Conservation (phyloP, 2,797 vertebrate genomes). For the Sardinella longiceps region DNA sequence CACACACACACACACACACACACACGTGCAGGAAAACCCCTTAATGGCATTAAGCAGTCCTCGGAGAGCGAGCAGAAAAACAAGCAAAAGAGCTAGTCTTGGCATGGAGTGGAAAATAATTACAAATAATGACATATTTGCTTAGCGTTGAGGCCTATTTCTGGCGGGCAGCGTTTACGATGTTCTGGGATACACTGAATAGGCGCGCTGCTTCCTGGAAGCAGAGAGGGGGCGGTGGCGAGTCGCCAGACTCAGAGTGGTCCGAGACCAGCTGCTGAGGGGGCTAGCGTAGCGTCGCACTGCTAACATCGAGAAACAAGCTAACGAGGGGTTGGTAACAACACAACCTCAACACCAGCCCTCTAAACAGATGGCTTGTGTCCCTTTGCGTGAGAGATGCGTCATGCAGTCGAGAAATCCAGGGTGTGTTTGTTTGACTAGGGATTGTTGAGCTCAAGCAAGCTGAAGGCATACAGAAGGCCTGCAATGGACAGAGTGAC, state of each 20-base stretch:
- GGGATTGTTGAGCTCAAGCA: neutral
- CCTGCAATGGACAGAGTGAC: neutral
- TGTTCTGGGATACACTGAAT: conserved; percentile 58
- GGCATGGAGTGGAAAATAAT: conserved; percentile 57
- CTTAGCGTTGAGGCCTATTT: conserved; percentile 49
- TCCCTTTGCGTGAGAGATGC: neutral
- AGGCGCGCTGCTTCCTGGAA: conserved; percentile 57
- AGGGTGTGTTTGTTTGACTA: too few relatives aligned
- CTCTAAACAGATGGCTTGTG: neutral
- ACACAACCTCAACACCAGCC: neutral
- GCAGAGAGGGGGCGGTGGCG: conserved; percentile 43
- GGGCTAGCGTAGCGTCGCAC: neutral
- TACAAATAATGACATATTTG: conserved; percentile 52
- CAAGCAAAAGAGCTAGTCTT: conserved; percentile 55
- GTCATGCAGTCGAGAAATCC: neutral
- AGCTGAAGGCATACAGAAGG: neutral
- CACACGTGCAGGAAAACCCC: neutral
- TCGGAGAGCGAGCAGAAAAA: conserved; percentile 21
- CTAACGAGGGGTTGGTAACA: neutral
- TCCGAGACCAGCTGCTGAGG: neutral
- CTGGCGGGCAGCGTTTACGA: conserved; percentile 48
- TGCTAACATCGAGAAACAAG: too few relatives aligned
- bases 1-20: too few relatives aligned
- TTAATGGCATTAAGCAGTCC: conserved; percentile 18
- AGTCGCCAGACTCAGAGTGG: neutral